A percentile compares a stretch with the other conserved stretches of the same genome.
Conservation (phyloP, 2,113 vertebrate species). For the Nipponia nippon region DNA sequence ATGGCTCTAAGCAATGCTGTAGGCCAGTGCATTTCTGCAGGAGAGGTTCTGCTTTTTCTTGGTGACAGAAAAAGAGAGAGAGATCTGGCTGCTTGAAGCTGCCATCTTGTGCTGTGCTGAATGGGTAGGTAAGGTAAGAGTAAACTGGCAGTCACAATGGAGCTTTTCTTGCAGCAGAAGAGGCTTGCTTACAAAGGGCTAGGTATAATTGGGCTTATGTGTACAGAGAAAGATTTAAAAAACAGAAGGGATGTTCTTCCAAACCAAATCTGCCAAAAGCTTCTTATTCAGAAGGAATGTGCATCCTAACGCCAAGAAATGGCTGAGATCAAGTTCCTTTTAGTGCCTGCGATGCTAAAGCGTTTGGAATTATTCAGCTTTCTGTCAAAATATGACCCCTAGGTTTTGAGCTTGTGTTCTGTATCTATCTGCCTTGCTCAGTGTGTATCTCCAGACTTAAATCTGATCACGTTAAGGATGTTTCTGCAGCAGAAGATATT, state of each 20-base stretch:
- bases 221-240: slow-evolving; percentile 10
- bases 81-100: not conserved
- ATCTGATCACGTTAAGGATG: not conserved
- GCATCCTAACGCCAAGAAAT: not conserved
- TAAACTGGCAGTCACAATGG: not conserved
- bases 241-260: not conserved
- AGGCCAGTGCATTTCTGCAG: not conserved
- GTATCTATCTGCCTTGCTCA: not conserved
- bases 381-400: not conserved
- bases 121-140: not conserved
- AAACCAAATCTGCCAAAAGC: slow-evolving; percentile 31
- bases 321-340: not conserved
- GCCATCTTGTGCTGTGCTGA: not conserved
- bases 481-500: not conserved
- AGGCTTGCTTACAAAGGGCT: not conserved
- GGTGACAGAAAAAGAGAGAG: not conserved
- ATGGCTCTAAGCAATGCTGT: not conserved
- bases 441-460: not conserved
- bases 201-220: not conserved
- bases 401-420: not conserved
- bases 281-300: slow-evolving; percentile 27
- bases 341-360: not conserved
- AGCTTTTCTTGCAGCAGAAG: not conserved
- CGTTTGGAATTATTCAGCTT: not conserved
- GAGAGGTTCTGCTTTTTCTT: not conserved